Conservation (phyloP, 2,797 vertebrate species). For the Oreortyx pictus region DNA sequence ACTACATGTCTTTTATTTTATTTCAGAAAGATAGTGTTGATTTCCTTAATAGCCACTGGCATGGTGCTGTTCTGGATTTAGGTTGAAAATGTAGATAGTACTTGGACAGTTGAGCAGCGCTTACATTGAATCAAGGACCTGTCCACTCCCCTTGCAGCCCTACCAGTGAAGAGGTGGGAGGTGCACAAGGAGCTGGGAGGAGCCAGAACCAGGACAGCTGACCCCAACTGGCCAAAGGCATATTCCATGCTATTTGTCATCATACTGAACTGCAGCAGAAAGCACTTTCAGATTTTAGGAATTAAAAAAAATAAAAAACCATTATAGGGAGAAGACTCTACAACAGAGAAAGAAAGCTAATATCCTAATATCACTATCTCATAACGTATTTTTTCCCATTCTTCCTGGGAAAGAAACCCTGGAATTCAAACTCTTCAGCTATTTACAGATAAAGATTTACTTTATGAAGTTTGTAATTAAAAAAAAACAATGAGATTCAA, state of each 20-base stretch:
- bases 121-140: not conserved
- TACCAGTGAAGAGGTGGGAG: not conserved
- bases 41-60: not conserved
- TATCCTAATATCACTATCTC: not conserved
- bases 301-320: not conserved
- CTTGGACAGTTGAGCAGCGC: not conserved
- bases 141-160: not conserved
- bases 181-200: not conserved
- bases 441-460: not conserved
- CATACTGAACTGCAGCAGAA: not conserved
- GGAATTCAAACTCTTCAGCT: not conserved
- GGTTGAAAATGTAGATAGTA: not conserved
- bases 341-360: not conserved
- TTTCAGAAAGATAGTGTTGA: too few species aligned
- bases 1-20: not conserved
- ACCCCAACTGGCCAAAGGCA: not conserved
- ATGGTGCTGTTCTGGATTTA: not conserved
- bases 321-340: not conserved
- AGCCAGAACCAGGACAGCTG: not conserved
- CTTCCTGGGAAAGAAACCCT: not conserved
- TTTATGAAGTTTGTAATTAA: constrained; percentile 21
- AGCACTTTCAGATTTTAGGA: not conserved
- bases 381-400: not conserved
- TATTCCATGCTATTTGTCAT: not conserved
- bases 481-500: not conserved